A percentile compares a stretch with the other conserved stretches of the same genome.
These are phyloP conservation scores for Cydia strobilella DNA, from an alignment of 1,140 invertebrate species.

Conservation along the genomic window DNA sequence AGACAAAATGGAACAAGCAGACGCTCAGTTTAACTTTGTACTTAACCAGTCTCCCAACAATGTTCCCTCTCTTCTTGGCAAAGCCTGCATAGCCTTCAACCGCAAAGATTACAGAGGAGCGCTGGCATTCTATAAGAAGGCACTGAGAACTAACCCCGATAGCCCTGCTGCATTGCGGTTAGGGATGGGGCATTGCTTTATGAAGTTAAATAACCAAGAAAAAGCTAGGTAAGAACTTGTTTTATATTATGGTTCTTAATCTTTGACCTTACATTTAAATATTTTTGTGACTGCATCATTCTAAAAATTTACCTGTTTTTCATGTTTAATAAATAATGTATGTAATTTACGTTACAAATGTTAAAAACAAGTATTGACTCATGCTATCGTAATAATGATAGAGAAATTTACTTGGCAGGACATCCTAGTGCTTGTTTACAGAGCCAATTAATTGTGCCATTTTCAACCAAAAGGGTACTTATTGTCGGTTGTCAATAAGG, in stretches of 20 bases:
- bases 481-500: no score
- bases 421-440: no score
- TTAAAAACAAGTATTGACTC: no score
- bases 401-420: no score
- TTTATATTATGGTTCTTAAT: conserved; percentile 20
- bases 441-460: no score
- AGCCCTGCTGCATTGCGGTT: conserved; percentile 98
- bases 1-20: conserved; percentile 99
- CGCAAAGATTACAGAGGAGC: conserved; percentile 97
- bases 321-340: no score
- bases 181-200: conserved; percentile 99
- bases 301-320: no score
- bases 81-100: conserved; percentile 98
- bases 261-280: not conserved
- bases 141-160: conserved; percentile 96
- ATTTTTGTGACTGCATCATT: not conserved
- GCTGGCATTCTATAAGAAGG: conserved; percentile 98
- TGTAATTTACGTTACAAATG: no score
- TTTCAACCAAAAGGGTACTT: no score
- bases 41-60: conserved; percentile 97
- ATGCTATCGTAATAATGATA: no score
- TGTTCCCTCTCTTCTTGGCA: conserved; percentile 97
- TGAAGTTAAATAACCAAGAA: conserved; percentile 97
- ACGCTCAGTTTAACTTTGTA: conserved; percentile 99
- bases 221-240: conserved; percentile 88